phyloP scores from a whole-genome alignment of 2,888 invertebrate species.

The Dysmachus trigonus region DNA sequence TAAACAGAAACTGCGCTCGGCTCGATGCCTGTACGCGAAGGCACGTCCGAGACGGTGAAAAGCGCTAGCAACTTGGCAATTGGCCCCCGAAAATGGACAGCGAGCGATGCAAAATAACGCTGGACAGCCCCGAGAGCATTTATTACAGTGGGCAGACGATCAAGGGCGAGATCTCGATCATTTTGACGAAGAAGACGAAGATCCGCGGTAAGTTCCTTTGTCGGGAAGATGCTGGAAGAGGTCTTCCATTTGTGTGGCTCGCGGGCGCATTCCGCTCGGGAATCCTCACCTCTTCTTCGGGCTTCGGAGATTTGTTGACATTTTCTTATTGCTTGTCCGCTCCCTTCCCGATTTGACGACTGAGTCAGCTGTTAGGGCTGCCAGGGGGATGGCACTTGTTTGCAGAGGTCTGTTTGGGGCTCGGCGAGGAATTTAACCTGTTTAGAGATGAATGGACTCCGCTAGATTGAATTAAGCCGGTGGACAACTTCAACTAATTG shows the following conservation, averaged over 20 bases:
- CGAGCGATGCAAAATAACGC: constrained; percentile 61
- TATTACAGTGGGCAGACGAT: constrained; percentile 61
- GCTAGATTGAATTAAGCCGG: not conserved
- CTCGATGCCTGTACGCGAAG: not conserved
- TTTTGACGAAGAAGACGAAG: constrained; percentile 61
- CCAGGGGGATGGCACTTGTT: not conserved
- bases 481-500: not conserved
- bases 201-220: constrained; percentile 59
- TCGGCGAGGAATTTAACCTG: not conserved
- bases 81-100: constrained; percentile 56
- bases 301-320: constrained; percentile 2
- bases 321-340: constrained; percentile 18
- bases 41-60: not conserved
- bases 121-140: constrained; percentile 60
- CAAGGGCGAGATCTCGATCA: constrained; percentile 61
- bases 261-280: not conserved
- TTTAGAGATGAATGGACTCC: not conserved
- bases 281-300: not conserved
- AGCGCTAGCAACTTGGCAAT: not conserved
- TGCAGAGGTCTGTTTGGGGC: not conserved
- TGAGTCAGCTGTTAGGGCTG: constrained; percentile 36
- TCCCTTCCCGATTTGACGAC: not conserved
- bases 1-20: not conserved
- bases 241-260: not conserved
- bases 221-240: not conserved